A percentile compares a stretch with the other conserved stretches of the same genome.
Evolutionary conservation across 1,140 invertebrate genomes (phyloP).

Genomic region (Drosophila triauraria): DNA sequence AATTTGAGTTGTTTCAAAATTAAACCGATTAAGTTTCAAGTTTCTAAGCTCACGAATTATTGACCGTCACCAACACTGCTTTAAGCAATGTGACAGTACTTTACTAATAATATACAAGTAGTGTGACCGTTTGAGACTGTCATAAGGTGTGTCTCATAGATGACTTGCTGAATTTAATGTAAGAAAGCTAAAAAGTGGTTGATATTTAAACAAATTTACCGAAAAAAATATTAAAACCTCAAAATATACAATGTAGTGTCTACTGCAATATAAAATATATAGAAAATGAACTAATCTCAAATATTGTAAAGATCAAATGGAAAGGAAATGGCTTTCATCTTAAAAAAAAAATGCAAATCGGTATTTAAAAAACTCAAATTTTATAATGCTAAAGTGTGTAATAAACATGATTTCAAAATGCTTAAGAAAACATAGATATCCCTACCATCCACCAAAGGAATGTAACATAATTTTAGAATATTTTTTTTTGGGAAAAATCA

Average conservation of each 20-base stretch:
- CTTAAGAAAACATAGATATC: neutral
- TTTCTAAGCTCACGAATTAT: neutral
- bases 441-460: neutral
- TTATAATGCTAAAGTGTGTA: neutral
- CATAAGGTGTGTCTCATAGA: neutral
- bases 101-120: neutral
- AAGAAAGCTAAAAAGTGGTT: too few species aligned
- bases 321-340: too few species aligned
- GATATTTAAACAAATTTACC: too few species aligned
- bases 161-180: too few species aligned
- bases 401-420: neutral
- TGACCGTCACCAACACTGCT: neutral
- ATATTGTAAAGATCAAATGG: too few species aligned
- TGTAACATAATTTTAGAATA: constrained; percentile 1
- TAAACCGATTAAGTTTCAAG: too few species aligned
- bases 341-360: too few species aligned
- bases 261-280: too few species aligned
- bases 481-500: constrained; percentile 9
- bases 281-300: too few species aligned
- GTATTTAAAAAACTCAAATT: neutral
- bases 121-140: neutral
- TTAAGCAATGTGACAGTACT: neutral
- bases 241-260: too few species aligned
- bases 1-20: too few species aligned
- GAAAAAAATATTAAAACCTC: too few species aligned